Percentiles rank a stretch among this genome's conserved stretches.
Evolutionary conservation across 2,797 vertebrate genomes (phyloP).

Genomic region (Decapterus maruadsi): DNA sequence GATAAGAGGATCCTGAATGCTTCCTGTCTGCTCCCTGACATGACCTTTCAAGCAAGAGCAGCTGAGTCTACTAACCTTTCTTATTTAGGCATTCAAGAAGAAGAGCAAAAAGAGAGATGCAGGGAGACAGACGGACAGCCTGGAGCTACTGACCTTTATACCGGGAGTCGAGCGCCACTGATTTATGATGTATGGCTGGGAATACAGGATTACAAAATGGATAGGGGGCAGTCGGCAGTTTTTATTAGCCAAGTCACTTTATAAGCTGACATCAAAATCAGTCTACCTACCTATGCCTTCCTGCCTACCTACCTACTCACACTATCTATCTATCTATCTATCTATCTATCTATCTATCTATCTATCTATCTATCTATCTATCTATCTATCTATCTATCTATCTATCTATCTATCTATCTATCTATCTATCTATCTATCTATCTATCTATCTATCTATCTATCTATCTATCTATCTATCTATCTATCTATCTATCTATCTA

Average conservation of each 20-base stretch:
- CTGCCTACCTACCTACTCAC: no score
- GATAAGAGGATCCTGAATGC: conserved; percentile 64
- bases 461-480: no score
- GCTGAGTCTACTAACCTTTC: conserved; percentile 77
- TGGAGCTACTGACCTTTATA: conserved; percentile 81
- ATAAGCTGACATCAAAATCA: conserved; percentile 27
- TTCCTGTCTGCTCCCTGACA: conserved; percentile 56
- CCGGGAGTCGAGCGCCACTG: conserved; percentile 70
- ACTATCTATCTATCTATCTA: no score
- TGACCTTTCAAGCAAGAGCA: conserved; percentile 79
- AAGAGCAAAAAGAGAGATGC: conserved; percentile 69
- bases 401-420: no score
- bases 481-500: no score
- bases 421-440: no score
- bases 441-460: no score
- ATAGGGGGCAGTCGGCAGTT: conserved; percentile 50
- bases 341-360: no score
- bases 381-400: no score
- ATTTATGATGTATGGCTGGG: conserved; percentile 71
- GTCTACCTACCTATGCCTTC: no score
- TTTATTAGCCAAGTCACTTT: conserved; percentile 65
- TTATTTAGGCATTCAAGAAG: conserved; percentile 81
- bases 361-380: no score
- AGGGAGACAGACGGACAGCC: conserved; percentile 77
- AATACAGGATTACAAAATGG: conserved; percentile 66